Evolutionary conservation across 1,140 invertebrate species (phyloP).

Genomic region (Laupala kohalensis): DNA sequence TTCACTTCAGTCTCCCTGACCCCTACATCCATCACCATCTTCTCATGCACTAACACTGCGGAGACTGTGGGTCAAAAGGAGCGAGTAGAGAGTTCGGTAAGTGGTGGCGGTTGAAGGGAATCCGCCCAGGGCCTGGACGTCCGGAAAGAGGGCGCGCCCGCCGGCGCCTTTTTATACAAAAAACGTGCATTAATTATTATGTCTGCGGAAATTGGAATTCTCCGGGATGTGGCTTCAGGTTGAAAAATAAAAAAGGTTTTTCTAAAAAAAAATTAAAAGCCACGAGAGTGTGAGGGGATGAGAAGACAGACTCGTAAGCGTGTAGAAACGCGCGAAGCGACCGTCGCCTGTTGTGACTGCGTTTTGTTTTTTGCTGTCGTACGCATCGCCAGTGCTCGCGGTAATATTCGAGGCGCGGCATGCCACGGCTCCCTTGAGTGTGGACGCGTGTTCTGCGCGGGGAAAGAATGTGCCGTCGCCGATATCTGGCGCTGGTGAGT

Average conservation of each 20-base stretch:
- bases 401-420: not conserved
- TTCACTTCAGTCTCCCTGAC: too few species aligned
- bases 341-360: not conserved
- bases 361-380: not conserved
- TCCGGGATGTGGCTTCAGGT: not conserved
- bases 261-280: not conserved
- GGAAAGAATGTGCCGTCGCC: not conserved
- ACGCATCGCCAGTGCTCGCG: too few species aligned
- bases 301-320: not conserved
- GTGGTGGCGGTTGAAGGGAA: not conserved
- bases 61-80: too few species aligned
- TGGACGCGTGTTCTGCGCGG: not conserved
- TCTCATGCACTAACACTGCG: too few species aligned
- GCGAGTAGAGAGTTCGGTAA: not conserved
- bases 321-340: not conserved
- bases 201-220: not conserved
- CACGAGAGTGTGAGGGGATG: not conserved
- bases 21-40: too few species aligned
- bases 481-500: not conserved
- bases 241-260: not conserved
- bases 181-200: not conserved
- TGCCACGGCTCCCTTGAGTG: not conserved
- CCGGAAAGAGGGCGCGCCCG: not conserved
- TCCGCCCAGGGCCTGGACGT: not conserved
- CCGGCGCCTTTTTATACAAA: not conserved